Evolutionary conservation across 1,140 invertebrate species (phyloP).

Genomic region (Ips typographus): DNA sequence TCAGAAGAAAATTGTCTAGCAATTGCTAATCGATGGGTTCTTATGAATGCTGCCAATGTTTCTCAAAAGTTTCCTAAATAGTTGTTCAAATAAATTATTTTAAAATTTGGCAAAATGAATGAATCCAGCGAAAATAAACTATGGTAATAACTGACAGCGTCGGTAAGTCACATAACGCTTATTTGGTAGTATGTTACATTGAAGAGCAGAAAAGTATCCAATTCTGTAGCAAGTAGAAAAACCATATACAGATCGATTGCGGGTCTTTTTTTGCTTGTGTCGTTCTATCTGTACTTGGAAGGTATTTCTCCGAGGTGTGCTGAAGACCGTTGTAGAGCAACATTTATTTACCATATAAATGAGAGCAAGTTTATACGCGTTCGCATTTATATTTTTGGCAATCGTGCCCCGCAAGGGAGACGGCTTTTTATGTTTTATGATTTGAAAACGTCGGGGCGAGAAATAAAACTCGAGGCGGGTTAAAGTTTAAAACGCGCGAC

Average conservation of each 20-base stretch:
- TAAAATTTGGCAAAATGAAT: too few species aligned
- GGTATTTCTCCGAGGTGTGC: not conserved
- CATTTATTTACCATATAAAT: conserved; percentile 28
- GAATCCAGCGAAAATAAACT: too few species aligned
- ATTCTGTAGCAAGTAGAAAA: too few species aligned
- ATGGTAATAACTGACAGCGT: too few species aligned
- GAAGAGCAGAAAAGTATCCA: too few species aligned
- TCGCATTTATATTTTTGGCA: conserved; percentile 25
- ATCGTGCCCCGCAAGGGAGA: conserved; percentile 18
- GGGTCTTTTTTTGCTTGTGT: not conserved
- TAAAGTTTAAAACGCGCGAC: conserved; percentile 29
- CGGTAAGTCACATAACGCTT: too few species aligned
- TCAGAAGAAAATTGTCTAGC: too few species aligned
- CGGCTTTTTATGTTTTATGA: conserved; percentile 27
- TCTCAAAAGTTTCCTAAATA: too few species aligned
- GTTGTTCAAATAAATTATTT: too few species aligned
- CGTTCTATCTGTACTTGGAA: not conserved
- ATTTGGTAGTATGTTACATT: too few species aligned
- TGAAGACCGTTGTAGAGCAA: not conserved
- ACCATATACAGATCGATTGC: not conserved
- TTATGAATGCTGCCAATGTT: too few species aligned
- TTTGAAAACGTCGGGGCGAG: conserved; percentile 25
- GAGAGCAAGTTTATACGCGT: conserved; percentile 19
- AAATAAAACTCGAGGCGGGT: conserved; percentile 32
- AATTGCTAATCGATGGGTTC: too few species aligned